Percentiles rank a stretch among this genome's conserved stretches.
phyloP scores from a whole-genome alignment of 1,140 invertebrate genomes.

The Mesaphorura yosii region DNA sequence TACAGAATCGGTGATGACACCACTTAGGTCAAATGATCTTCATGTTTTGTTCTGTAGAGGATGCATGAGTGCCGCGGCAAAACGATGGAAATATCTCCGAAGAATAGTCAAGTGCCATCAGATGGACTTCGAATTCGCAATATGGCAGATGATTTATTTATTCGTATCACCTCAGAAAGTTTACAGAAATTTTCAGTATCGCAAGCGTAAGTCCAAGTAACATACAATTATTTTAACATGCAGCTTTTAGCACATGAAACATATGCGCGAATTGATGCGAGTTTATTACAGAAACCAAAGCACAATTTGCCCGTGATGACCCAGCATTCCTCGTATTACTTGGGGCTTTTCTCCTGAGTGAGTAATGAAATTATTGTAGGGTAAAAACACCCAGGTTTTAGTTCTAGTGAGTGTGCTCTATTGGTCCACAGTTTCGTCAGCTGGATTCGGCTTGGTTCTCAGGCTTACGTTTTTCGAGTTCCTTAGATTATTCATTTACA shows the following conservation, averaged over 20 bases:
- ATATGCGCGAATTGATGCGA: too few relatives aligned
- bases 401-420: background rate
- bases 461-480: constrained; percentile 62
- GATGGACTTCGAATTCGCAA: constrained; percentile 99
- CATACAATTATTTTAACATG: background rate
- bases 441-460: constrained; percentile 76
- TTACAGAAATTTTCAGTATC: constrained; percentile 93
- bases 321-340: constrained; percentile 94
- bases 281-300: constrained; percentile 77
- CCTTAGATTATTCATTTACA: constrained; percentile 77
- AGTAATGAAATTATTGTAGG: constrained; percentile 36
- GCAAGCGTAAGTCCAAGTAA: constrained; percentile 70
- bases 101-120: constrained; percentile 86
- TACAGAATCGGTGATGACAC: too few relatives aligned
- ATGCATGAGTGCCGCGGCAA: constrained; percentile 73
- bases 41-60: constrained; percentile 43
- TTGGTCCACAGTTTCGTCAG: constrained; percentile 63
- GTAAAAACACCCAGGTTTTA: background rate
- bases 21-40: too few relatives aligned
- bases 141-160: constrained; percentile 97
- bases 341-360: constrained; percentile 71
- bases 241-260: too few relatives aligned
- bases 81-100: constrained; percentile 83
- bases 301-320: constrained; percentile 97
- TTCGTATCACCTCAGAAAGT: constrained; percentile 94